Base-by-base conservation (phyloP, 92 coral and sea anemone genomes). In the Pocillopora grandis region DNA sequence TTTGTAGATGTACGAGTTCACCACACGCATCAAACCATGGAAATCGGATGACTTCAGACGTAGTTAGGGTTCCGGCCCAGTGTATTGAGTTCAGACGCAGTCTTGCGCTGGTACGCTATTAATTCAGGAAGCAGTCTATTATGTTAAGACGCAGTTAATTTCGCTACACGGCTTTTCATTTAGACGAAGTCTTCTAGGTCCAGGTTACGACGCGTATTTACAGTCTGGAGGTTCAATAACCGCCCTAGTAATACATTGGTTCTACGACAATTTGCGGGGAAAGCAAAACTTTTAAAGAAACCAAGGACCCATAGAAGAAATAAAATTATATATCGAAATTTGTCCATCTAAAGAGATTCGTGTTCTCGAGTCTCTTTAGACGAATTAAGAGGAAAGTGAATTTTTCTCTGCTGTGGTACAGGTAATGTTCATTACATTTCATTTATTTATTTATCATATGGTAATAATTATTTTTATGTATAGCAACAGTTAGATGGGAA, bases 1-100 rank as follows among this genome's bases (percentile, higher is more conserved):
- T 58, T 87, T 96, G 61, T 96, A 88, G 74, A 17, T 31, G 48
- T 4, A 2, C 27, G 31, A 57, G 16, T 12, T 67, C 37, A 36
- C 4, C 0, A 69, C 13, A 35, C 48, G 36, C 48, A 4, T 10
- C 72, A 2, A 16, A 68, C 48, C 13, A 12, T 27, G 33, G 49
- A 68, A 68, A 16, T 70, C 21, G 52, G 52, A 42, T 42, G 52
- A 42, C 52, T 42, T 42, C 52, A 42, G 52, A 42, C 31, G 31
- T 27, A 27, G 31, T 27, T 27, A 27, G 31, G 31, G 31, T 27
- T 27, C 31, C 31, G 52, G 52, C 52, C 52, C 52, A 42, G 52
- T 27, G 31, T 27, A 27, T 27, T 27, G 31, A 27, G 31, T 42
- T 42, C 52, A 42, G 52, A 0, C 52, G 8, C 52, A 42, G 52